Base-by-base conservation (phyloP, 2,888 invertebrate species). In the Dryobota labecula region DNA sequence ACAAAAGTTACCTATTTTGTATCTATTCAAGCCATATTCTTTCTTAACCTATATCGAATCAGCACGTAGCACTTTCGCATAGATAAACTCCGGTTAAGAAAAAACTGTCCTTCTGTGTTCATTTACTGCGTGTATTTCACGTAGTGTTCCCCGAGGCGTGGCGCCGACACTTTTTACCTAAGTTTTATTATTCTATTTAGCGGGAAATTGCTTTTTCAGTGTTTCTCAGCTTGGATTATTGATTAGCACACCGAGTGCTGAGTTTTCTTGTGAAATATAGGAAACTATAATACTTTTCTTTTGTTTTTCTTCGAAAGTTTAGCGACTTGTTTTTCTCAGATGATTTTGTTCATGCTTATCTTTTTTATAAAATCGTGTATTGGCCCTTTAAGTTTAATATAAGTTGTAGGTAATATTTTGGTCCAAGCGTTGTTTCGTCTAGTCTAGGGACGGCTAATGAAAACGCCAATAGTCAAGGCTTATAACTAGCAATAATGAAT, bases 151-250 rank as follows among this genome's bases (percentile, higher is more conserved):
- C 70, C 27, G 54, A 78, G 75, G 79, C 78, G 61, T 78, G 81
- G 64, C 18, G 53, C 72, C 82, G 82, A 82, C 81, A 82, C 78
- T 70, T 82, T 82, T 82, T 82, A 76, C 72, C 72, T 78, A 78
- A 82, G 70, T 82, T 82, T 81, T 78, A 82, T 82, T 82, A 82
- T 82, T 82, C 79, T 82, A 56, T 82, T 82, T 82, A 82, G 70
- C 72, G 58, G 70, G 83, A 82, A 82, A 82, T 82, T 82, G 82
- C 81, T 82, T 82, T 81, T 70, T 70, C 81, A 76, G 43, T 78
- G 82, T 82, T 81, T 76, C 82, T 58, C 54, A 68, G 61, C 66
- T 57, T 56, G 82, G 69, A 68, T 79, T 82, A 82, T 82, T 78
- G 81, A 82, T 75, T 76, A 82, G 67, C 56, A 45, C 68, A 24